These are phyloP conservation scores for Peromyscus leucopus DNA, from an alignment of 2,113 vertebrate species.

Conservation along the genomic window DNA sequence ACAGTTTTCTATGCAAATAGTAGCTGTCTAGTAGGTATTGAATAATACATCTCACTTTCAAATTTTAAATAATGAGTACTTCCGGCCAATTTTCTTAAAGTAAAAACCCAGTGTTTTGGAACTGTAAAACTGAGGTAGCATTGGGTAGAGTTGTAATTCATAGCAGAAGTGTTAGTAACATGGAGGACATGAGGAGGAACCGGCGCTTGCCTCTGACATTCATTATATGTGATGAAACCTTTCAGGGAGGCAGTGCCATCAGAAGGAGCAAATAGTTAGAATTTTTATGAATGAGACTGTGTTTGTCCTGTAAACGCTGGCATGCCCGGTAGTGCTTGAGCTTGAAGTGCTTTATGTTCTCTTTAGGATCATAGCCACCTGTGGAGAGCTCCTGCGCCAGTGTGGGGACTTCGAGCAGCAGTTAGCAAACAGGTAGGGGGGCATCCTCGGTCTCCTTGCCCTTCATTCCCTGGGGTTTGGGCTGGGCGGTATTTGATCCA, in stretches of 20 bases:
- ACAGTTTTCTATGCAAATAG: conserved; percentile 16
- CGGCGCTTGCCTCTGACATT: not conserved
- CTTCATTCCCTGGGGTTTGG: not conserved
- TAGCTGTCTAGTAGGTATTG: conserved; percentile 4
- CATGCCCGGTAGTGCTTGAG: conserved; percentile 58
- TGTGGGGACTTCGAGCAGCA: conserved; percentile 92
- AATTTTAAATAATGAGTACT: conserved; percentile 14
- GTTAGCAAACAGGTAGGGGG: conserved; percentile 88
- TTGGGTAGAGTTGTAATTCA: not conserved
- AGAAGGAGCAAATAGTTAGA: conserved; percentile 59
- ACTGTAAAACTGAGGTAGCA: not conserved
- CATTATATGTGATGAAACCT: not conserved
- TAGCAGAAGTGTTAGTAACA: not conserved
- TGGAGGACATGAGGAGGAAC: not conserved
- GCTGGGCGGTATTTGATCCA: not conserved
- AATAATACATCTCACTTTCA: conserved; percentile 16
- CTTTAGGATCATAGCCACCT: conserved; percentile 89
- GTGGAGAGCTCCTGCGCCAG: conserved; percentile 91
- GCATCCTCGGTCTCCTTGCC: not conserved
- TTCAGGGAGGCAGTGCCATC: not conserved
- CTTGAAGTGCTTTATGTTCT: conserved; percentile 63
- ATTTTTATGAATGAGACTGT: conserved; percentile 72
- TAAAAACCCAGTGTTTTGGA: conserved; percentile 26
- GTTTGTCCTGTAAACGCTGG: conserved; percentile 60
- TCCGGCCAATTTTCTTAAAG: conserved; percentile 29